Evolutionary conservation across 2,113 vertebrate genomes (phyloP).

Genomic region (Dipodomys stephensi): DNA sequence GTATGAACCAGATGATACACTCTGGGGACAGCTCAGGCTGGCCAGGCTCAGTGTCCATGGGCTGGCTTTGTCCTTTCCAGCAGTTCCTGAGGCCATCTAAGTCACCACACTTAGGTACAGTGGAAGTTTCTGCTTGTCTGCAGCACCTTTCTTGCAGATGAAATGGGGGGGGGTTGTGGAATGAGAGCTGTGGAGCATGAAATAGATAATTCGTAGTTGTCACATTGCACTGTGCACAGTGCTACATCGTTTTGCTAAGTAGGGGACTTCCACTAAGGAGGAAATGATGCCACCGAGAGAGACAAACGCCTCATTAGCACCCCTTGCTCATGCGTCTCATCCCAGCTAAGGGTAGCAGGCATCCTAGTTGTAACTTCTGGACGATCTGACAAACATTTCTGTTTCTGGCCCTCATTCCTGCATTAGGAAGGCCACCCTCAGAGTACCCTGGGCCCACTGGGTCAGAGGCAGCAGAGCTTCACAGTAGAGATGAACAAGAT

Average conservation of each 20-base stretch:
- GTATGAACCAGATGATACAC: no score
- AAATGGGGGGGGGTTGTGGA: neutral
- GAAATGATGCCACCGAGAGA: neutral
- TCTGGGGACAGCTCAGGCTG: no score
- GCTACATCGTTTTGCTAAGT: neutral
- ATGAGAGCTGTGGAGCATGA: neutral
- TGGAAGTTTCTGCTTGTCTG: conserved; percentile 41
- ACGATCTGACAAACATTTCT: neutral
- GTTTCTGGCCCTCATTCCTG: neutral
- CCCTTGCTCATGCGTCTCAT: neutral
- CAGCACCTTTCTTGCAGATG: conserved; percentile 65
- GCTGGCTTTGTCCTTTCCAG: neutral
- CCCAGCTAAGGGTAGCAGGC: neutral
- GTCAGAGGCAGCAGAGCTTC: neutral
- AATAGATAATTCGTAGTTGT: conserved; percentile 49
- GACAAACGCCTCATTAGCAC: neutral
- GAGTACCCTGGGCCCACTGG: neutral
- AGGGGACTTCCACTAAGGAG: neutral
- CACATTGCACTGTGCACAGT: conserved; percentile 14
- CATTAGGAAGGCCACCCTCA: neutral
- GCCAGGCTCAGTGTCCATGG: no score
- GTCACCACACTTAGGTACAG: conserved; percentile 16
- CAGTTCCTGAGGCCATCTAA: neutral
- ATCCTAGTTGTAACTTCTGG: neutral
- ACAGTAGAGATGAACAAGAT: no score